Evolutionary conservation across 2,113 vertebrate genomes (phyloP), one percentile per base, ranked within the genome.

Genomic region (Chamaetylas fuelleborni): DNA sequence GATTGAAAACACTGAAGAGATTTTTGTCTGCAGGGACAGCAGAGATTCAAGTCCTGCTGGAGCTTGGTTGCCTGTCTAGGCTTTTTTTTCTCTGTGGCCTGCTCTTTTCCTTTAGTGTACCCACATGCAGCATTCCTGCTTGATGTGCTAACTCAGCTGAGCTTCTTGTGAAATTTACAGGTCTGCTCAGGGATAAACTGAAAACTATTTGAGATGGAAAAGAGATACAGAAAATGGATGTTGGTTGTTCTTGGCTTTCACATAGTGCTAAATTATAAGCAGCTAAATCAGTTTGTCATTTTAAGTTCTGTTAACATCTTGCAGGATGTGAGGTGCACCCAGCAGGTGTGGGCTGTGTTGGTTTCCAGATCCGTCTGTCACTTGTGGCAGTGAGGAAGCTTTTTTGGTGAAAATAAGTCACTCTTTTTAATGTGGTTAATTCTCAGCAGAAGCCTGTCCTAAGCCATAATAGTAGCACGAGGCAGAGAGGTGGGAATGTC

Each of bases 391-490:
- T 24, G 40, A 74, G 34, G 53, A 62, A 58, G 51, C 25, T 61
- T 70, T 77, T 67, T 47, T 69, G 54, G 25, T 80, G 60, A n/a
- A 47, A 81, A 54, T 9, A 45, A 83, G 43, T 70, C 26, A 9
- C 29, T 64, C 11, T 67, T 54, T 57, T 29, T 51, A 26, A 47
- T 42, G 45, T 64, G 36, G 34, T 29, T 74, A 38, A 62, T 56
- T 74, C 19, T 70, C 29, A 51, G 40, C 20, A 66, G 47, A 33
- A 61, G 69, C 26, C 0, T 2, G 13, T 42, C 8, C 12, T n/a
- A 23, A 58, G 13, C 14, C 0, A 0, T 43, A 34, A n/a, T 4
- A 15, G n/a, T 11, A 43, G 43, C 22, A 47, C 0, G 0, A 50
- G 43, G 33, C 38, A 53, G 70, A 90, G 60, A 53, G n/a, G 26